Base-by-base conservation (phyloP, 2,113 vertebrate species). In the Perca fluviatilis region DNA sequence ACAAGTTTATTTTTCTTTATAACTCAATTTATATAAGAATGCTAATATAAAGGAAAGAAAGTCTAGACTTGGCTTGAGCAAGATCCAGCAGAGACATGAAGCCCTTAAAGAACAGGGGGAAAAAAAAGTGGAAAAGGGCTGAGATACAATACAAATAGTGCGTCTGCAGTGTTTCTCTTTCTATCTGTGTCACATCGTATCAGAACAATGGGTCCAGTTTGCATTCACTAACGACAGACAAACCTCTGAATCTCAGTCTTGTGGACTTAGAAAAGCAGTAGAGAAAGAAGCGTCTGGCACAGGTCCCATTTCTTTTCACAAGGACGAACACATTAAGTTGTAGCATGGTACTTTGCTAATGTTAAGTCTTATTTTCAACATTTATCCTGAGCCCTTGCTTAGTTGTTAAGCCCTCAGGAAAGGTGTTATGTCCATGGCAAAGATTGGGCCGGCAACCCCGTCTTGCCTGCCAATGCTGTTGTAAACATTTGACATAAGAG, bases 1-100 rank as follows among this genome's bases (percentile, higher is more conserved):
- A n/a, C 49, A 66, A 86, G 80, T 86, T 85, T 83, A 88, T 91
- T 89, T 88, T 86, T 80, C 77, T 78, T 80, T 36, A 85, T 81
- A 78, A 85, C 72, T 89, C 74, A 74, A 86, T 77, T 87, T 73
- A 82, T 74, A 82, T 47, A 74, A 82, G 56, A 85, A 86, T 60
- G 51, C 62, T 69, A 84, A 78, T 87, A 64, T 66, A 74, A 30
- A 75, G 33, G 54, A 82, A 87, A 77, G 46, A 4, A 54, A 74
- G 69, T 77, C 60, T 79, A 72, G 63, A 81, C 79, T 68, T 60
- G 54, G 61, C 65, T 86, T 66, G 25, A 78, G 25, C 13, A 19
- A 27, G 12, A 82, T 63, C 77, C 69, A 60, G 62, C 53, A 80
- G 56, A 69, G 65, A 77, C 46, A 76, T 33, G 51, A 78, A 85